Percentiles rank a stretch among this genome's conserved stretches.
Evolutionary conservation across 2,113 vertebrate genomes (phyloP).

Genomic region (Hemicordylus capensis): DNA sequence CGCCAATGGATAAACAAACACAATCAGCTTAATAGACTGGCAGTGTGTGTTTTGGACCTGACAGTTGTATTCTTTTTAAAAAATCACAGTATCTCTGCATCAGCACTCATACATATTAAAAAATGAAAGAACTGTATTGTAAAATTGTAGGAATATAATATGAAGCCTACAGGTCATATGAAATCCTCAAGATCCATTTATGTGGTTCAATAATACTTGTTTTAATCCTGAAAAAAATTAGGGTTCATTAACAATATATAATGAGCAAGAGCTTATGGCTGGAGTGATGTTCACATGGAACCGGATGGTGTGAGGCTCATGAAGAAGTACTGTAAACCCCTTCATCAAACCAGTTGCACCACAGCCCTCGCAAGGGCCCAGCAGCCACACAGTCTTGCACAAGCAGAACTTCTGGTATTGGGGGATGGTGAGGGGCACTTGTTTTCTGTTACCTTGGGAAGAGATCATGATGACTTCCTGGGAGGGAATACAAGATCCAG

Average conservation of each 20-base stretch:
- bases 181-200: background rate
- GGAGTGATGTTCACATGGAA: background rate
- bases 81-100: background rate
- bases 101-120: background rate
- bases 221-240: background rate
- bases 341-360: too few relatives aligned
- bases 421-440: too few relatives aligned
- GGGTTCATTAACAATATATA: background rate
- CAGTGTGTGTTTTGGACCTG: background rate
- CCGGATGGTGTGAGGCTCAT: background rate
- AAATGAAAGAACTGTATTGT: background rate
- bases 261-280: background rate
- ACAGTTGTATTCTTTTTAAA: background rate
- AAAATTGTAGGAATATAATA: background rate
- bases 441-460: too few relatives aligned
- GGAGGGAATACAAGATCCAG: too few relatives aligned
- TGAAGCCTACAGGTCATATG: background rate
- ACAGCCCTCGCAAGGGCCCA: too few relatives aligned
- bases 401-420: too few relatives aligned
- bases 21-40: background rate
- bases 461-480: too few relatives aligned
- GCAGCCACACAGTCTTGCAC: too few relatives aligned
- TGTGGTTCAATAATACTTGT: background rate
- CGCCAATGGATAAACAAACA: background rate
- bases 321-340: too few relatives aligned